A percentile compares a stretch with the other conserved stretches of the same genome.
Conservation (phyloP, 2,113 vertebrate genomes). For the Hippocampus guttulatus region DNA sequence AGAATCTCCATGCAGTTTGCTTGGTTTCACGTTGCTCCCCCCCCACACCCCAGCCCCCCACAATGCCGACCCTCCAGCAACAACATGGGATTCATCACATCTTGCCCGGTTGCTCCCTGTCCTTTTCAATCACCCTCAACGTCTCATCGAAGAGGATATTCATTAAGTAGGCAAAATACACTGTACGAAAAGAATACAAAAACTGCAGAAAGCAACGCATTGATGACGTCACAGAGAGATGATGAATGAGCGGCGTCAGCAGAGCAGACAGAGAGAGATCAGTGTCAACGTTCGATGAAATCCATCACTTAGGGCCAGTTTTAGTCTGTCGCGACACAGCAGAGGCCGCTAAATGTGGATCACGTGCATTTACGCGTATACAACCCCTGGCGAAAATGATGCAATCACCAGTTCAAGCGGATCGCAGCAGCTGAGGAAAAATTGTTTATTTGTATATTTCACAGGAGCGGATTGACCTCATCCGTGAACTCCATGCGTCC, state of each 20-base stretch:
- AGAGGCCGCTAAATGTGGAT: constrained; percentile 21
- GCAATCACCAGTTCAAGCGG: too few relatives aligned
- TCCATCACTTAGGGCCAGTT: constrained; percentile 59
- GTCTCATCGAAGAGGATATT: constrained; percentile 7
- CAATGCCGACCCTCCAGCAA: neutral
- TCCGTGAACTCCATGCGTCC: neutral
- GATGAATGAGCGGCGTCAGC: constrained; percentile 52
- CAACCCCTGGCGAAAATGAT: too few relatives aligned
- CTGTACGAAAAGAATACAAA: neutral
- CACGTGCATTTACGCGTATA: neutral
- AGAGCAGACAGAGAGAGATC: constrained; percentile 55
- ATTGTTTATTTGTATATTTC: too few relatives aligned
- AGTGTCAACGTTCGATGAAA: constrained; percentile 45
- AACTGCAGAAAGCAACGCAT: constrained; percentile 3
- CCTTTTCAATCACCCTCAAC: constrained; percentile 23
- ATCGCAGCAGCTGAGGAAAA: too few relatives aligned
- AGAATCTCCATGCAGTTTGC: constrained; percentile 32
- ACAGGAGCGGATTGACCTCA: neutral
- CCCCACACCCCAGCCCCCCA: too few relatives aligned
- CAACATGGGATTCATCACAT: constrained; percentile 20
- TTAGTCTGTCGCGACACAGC: constrained; percentile 22
- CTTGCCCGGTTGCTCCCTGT: constrained; percentile 9
- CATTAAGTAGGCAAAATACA: neutral
- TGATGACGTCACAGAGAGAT: constrained; percentile 18
- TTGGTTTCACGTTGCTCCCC: constrained; percentile 21